phyloP scores from a whole-genome alignment of 2,113 vertebrate genomes.

The Monopterus albus region DNA sequence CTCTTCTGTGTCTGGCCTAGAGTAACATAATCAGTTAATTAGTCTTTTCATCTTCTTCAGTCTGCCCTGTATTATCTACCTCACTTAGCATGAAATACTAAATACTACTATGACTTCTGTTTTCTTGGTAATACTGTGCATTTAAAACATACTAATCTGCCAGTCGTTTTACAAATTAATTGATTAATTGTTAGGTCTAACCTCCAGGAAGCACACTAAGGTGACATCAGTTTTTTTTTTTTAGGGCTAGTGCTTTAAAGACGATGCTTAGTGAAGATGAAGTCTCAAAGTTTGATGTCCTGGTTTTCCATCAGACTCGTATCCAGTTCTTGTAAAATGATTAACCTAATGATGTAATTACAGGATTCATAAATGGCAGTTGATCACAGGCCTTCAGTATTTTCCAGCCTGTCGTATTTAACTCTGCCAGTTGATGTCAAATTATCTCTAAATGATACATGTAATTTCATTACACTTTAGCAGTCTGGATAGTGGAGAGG shows the following conservation, averaged over 20 bases:
- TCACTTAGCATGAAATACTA: not conserved
- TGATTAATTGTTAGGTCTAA: not conserved
- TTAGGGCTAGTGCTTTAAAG: conserved; percentile 5
- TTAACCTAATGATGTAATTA: conserved; percentile 47
- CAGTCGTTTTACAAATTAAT: not conserved
- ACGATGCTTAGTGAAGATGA: not conserved
- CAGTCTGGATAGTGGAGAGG: conserved; percentile 15
- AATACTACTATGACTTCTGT: not conserved
- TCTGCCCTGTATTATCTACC: not conserved
- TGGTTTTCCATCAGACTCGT: conserved; percentile 38
- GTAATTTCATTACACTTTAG: conserved; percentile 33
- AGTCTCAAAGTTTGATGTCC: conserved; percentile 18
- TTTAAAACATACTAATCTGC: not conserved
- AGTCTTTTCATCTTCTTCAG: conserved; percentile 3
- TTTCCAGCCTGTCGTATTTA: conserved; percentile 30
- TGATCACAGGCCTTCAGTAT: conserved; percentile 32
- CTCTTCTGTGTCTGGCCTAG: conserved; percentile 5
- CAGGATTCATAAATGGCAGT: conserved; percentile 33
- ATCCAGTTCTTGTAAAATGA: too few species aligned
- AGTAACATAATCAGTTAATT: not conserved
- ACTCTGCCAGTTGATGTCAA: conserved; percentile 41
- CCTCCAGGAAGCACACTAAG: too few species aligned
- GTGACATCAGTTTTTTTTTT: too few species aligned
- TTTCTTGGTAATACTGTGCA: not conserved
- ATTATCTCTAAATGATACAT: conserved; percentile 45